These are phyloP conservation scores for Dendropsophus ebraccatus DNA, from an alignment of 2,113 vertebrate species.

Conservation along the genomic window DNA sequence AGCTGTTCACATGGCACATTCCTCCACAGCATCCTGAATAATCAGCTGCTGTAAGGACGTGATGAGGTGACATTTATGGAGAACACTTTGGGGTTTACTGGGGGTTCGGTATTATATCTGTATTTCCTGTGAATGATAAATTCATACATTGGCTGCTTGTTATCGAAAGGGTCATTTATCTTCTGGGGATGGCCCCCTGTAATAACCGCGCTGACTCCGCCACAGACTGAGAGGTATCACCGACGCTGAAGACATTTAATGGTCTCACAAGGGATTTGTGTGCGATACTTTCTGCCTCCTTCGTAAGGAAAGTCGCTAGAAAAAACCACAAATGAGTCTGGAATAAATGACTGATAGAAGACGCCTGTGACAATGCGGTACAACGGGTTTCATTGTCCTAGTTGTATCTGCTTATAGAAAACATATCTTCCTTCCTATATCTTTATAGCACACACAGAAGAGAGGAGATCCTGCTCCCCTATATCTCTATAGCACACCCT, in stretches of 20 bases:
- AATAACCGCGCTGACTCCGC: neutral
- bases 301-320: neutral
- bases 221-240: neutral
- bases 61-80: neutral
- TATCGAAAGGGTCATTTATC: neutral
- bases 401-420: neutral
- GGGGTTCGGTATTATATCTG: neutral
- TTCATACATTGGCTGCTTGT: neutral
- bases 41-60: neutral
- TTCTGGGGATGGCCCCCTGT: neutral
- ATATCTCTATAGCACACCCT: too few species aligned
- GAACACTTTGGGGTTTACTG: neutral
- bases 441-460: too few species aligned
- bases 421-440: neutral
- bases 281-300: neutral
- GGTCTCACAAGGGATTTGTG: neutral
- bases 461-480: too few species aligned
- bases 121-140: neutral
- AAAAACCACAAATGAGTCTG: neutral
- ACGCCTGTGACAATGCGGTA: neutral
- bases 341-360: neutral
- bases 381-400: neutral
- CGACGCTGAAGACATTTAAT: conserved; percentile 20
- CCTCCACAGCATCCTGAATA: too few species aligned
- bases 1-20: too few species aligned